A percentile compares a stretch with the other conserved stretches of the same genome.
phyloP scores from a whole-genome alignment of 1,140 invertebrate species.

The Uloborus diversus region DNA sequence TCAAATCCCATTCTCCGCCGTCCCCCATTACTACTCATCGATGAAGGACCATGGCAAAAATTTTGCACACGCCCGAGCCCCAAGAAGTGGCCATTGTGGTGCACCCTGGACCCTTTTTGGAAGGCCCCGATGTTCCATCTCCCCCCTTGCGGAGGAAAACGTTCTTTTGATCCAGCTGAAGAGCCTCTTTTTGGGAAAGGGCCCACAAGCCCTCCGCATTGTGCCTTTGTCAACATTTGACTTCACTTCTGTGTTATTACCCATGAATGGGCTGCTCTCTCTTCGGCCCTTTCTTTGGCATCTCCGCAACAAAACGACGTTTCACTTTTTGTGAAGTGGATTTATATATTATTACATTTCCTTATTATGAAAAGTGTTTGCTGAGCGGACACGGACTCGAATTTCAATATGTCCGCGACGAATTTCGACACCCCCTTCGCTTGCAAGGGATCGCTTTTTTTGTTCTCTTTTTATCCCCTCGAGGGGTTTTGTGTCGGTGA shows the following conservation, averaged over 20 bases:
- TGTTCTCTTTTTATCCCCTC: background rate
- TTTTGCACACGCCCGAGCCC: background rate
- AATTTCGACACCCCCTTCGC: conserved; percentile 36
- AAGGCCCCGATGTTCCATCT: background rate
- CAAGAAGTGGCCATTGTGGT: background rate
- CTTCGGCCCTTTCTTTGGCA: too few relatives aligned
- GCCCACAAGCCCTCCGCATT: background rate
- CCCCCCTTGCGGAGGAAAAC: background rate
- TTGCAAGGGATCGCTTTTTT: too few relatives aligned
- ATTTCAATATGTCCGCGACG: conserved; percentile 34
- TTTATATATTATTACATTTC: conserved; percentile 46
- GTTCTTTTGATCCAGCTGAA: conserved; percentile 8
- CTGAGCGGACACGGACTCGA: conserved; percentile 17
- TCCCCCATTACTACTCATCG: background rate
- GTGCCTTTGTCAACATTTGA: conserved; percentile 48
- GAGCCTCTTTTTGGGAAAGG: background rate
- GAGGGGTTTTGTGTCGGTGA: background rate
- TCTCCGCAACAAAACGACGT: background rate
- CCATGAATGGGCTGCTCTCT: conserved; percentile 37
- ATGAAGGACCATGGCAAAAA: background rate
- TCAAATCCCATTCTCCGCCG: background rate
- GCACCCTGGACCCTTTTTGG: background rate
- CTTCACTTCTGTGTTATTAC: conserved; percentile 20
- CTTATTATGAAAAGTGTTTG: conserved; percentile 18
- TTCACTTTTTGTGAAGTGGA: conserved; percentile 43